These are phyloP conservation scores for Sciaenops ocellatus DNA, from an alignment of 2,797 vertebrate genomes.

Conservation along the genomic window DNA sequence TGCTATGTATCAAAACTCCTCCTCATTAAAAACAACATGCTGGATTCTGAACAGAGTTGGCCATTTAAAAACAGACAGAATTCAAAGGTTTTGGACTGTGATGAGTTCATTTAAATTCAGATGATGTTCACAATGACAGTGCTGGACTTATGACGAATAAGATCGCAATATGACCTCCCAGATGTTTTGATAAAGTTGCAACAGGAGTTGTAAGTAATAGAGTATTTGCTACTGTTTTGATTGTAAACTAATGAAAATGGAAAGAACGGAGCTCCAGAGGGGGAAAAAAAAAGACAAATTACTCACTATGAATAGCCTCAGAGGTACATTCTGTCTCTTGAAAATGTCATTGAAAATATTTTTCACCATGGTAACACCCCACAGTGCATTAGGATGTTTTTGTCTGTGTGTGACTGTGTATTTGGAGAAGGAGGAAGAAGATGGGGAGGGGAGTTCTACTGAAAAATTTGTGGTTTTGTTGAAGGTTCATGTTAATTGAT, in stretches of 20 bases:
- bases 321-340: constrained; percentile 41
- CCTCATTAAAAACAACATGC: constrained; percentile 72
- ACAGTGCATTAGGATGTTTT: constrained; percentile 15
- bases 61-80: constrained; percentile 29
- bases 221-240: constrained; percentile 5
- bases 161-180: background rate
- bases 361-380: constrained; percentile 51
- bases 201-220: background rate
- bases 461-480: background rate
- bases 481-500: background rate
- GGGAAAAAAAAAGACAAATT: constrained; percentile 3
- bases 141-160: constrained; percentile 8
- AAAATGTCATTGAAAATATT: constrained; percentile 53
- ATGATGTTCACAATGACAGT: background rate
- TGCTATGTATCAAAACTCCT: constrained; percentile 35
- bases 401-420: background rate
- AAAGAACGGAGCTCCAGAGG: constrained; percentile 1
- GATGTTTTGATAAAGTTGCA: background rate
- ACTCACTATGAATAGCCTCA: constrained; percentile 30
- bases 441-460: too few species aligned
- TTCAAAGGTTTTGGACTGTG: constrained; percentile 39
- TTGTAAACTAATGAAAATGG: constrained; percentile 19
- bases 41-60: constrained; percentile 39
- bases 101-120: constrained; percentile 38
- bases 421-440: background rate